Conservation (phyloP, 2,113 vertebrate species). For the Hippopotamus amphibius region DNA sequence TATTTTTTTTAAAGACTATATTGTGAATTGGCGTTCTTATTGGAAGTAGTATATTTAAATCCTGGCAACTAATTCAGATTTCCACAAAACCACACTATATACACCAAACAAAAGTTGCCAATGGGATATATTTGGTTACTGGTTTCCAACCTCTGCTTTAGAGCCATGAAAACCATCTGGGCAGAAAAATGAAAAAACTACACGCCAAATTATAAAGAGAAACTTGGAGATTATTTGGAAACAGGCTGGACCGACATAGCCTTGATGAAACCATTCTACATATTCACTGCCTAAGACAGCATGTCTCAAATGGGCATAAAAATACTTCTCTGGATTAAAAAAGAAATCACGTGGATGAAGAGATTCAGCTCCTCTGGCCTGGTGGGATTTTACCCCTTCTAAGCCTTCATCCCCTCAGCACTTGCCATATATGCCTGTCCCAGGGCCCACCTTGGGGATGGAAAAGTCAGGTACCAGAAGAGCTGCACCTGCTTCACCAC, state of each 20-base stretch:
- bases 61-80: neutral
- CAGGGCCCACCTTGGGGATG: neutral
- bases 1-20: neutral
- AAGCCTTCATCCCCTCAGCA: neutral
- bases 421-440: neutral
- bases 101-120: neutral
- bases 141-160: conserved; percentile 15
- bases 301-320: neutral
- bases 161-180: conserved; percentile 27
- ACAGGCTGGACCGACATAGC: neutral
- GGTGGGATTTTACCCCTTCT: neutral
- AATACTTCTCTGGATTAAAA: neutral
- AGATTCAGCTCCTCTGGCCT: neutral
- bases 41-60: conserved; percentile 46
- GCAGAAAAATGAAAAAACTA: neutral
- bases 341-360: neutral
- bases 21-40: neutral
- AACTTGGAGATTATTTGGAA: neutral
- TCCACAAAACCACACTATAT: neutral
- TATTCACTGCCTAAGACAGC: neutral
- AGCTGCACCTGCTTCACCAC: accelerated
- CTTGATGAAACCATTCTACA: neutral
- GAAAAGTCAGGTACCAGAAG: neutral
- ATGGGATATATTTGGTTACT: neutral
- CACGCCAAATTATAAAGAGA: conserved; percentile 8